phyloP scores from a whole-genome alignment of 1,140 invertebrate genomes.

The Agraylea sexmaculata region DNA sequence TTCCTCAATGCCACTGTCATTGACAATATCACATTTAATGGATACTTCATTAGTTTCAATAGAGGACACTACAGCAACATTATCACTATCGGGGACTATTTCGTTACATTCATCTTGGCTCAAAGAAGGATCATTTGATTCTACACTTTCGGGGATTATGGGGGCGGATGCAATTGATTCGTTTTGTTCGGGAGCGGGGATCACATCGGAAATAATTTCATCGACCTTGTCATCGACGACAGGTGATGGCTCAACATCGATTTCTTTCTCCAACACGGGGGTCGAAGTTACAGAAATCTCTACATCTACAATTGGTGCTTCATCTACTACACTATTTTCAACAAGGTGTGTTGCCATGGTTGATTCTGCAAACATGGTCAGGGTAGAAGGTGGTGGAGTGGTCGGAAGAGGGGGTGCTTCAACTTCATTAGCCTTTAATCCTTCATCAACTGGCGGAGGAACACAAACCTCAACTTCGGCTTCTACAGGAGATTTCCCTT shows the following conservation, averaged over 20 bases:
- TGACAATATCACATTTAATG: not conserved
- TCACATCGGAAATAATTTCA: slow-evolving; percentile 5
- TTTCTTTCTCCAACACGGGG: not conserved
- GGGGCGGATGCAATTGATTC: too few species aligned
- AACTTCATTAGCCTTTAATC: slow-evolving; percentile 26
- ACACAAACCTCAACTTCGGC: slow-evolving; percentile 42
- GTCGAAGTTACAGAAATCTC: not conserved
- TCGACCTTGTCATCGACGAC: too few species aligned
- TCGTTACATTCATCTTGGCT: too few species aligned
- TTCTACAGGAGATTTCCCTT: slow-evolving; percentile 29
- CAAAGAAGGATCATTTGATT: too few species aligned
- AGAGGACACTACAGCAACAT: slow-evolving; percentile 22
- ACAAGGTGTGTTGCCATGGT: slow-evolving; percentile 40
- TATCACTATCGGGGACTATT: too few species aligned
- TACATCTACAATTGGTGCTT: slow-evolving; percentile 7
- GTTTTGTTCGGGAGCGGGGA: not conserved
- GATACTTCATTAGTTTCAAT: too few species aligned
- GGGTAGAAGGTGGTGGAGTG: slow-evolving; percentile 39
- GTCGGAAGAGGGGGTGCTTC: slow-evolving; percentile 39
- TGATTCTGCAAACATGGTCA: slow-evolving; percentile 38
- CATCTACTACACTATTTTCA: slow-evolving; percentile 25
- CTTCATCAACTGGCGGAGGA: slow-evolving; percentile 33
- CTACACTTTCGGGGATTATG: too few species aligned
- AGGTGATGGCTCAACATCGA: not conserved
- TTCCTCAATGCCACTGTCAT: too few species aligned